These are phyloP conservation scores for Microhierax caerulescens DNA, from an alignment of 2,797 vertebrate genomes.

Conservation along the genomic window DNA sequence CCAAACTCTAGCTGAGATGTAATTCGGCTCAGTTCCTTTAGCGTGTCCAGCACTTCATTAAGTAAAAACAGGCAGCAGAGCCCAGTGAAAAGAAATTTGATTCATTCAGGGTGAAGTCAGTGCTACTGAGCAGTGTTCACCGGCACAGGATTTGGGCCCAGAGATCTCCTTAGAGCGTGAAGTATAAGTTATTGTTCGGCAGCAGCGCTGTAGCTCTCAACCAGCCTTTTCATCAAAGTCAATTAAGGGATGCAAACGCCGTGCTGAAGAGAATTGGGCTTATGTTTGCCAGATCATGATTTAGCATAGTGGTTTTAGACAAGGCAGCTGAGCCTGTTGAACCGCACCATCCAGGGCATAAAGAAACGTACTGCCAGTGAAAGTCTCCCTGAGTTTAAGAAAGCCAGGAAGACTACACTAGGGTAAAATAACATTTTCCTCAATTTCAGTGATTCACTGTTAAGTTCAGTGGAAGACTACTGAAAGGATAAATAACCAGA, in stretches of 20 bases:
- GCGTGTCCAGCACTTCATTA: conserved; percentile 49
- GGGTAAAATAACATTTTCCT: neutral
- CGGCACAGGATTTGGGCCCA: neutral
- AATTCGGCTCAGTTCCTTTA: conserved; percentile 51
- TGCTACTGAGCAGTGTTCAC: neutral
- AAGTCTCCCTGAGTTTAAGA: neutral
- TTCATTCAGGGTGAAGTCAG: conserved; percentile 46
- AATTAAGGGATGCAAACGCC: neutral
- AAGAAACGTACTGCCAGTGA: neutral
- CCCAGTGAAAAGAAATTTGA: conserved; percentile 31
- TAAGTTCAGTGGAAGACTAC: neutral
- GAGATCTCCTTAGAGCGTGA: neutral
- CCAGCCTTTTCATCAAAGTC: conserved; percentile 33
- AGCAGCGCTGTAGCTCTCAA: neutral
- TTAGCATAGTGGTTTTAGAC: neutral
- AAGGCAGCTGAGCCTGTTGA: neutral
- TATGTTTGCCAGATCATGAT: neutral
- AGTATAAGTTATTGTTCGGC: neutral
- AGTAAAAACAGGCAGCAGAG: conserved; percentile 21
- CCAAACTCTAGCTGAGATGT: conserved; percentile 46
- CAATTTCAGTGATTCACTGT: neutral
- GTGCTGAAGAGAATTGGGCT: neutral
- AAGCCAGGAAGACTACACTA: neutral
- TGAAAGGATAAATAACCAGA: neutral
- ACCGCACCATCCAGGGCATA: neutral